These are phyloP conservation scores for Poecile atricapillus DNA, from an alignment of 2,113 vertebrate genomes.

Conservation along the genomic window DNA sequence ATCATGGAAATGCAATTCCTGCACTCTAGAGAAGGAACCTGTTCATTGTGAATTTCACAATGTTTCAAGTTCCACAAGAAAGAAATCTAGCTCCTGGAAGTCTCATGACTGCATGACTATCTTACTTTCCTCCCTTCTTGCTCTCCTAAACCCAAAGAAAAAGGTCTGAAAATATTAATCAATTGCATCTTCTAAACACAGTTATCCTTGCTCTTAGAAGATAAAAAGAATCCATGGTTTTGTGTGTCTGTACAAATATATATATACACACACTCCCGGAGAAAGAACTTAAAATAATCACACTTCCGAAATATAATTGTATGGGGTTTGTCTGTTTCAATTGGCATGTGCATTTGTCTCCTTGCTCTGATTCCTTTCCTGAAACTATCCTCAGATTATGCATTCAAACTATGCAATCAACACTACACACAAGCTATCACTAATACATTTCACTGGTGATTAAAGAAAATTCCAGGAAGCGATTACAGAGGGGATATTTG, in stretches of 20 bases:
- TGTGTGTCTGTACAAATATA: neutral
- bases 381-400: neutral
- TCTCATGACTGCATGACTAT: neutral
- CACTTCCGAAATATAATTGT: neutral
- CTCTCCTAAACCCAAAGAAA: neutral
- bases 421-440: conserved; percentile 1
- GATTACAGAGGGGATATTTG: conserved; percentile 20
- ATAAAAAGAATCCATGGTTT: neutral
- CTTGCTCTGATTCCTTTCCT: neutral
- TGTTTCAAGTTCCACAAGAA: neutral
- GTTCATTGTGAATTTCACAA: neutral
- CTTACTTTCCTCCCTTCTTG: neutral
- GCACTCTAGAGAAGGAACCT: neutral
- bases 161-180: neutral
- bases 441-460: conserved; percentile 37
- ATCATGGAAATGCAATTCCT: neutral
- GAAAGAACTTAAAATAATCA: neutral
- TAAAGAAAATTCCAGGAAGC: conserved; percentile 48
- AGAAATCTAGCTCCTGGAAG: neutral
- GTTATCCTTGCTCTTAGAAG: neutral
- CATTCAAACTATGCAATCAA: conserved; percentile 18
- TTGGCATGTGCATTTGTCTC: neutral
- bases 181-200: neutral
- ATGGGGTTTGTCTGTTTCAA: neutral
- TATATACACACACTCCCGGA: neutral